Evolutionary conservation across 1,140 invertebrate species (phyloP).

Genomic region (Drosophila arizonae): DNA sequence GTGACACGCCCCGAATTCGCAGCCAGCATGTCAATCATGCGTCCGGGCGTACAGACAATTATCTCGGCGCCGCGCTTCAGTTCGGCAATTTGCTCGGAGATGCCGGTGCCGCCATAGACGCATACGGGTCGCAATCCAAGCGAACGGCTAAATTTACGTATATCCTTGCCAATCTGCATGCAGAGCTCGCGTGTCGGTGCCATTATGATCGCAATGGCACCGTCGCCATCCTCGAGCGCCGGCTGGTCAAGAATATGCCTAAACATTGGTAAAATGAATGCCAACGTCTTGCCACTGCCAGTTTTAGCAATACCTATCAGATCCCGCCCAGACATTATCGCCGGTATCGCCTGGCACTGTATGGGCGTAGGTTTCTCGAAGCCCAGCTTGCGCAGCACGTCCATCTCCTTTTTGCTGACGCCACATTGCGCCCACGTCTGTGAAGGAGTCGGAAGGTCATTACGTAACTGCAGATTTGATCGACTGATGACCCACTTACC

Average conservation of each 20-base stretch:
- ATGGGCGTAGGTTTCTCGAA: conserved; percentile 99
- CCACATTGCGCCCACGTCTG: conserved; percentile 98
- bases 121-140: conserved; percentile 94
- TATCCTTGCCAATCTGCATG: conserved; percentile 99
- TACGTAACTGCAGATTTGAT: too few relatives aligned
- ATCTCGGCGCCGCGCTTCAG: conserved; percentile 99
- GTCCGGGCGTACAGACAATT: conserved; percentile 98
- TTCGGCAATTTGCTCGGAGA: conserved; percentile 93
- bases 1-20: conserved; percentile 99
- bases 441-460: background rate
- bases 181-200: conserved; percentile 99
- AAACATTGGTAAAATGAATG: conserved; percentile 99
- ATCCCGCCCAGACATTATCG: conserved; percentile 98
- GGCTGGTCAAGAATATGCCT: conserved; percentile 98
- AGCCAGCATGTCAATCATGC: conserved; percentile 99
- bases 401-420: conserved; percentile 97
- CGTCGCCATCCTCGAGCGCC: conserved; percentile 96
- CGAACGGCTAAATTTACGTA: conserved; percentile 96
- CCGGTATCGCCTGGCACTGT: conserved; percentile 98
- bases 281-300: conserved; percentile 99
- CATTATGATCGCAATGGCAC: conserved; percentile 98
- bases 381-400: conserved; percentile 94
- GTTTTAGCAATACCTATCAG: conserved; percentile 99
- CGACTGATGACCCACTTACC: conserved; percentile 49
- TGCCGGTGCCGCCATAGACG: conserved; percentile 98